phyloP scores from a whole-genome alignment of 2,888 invertebrate genomes.

The Pristionchus arcanus region DNA sequence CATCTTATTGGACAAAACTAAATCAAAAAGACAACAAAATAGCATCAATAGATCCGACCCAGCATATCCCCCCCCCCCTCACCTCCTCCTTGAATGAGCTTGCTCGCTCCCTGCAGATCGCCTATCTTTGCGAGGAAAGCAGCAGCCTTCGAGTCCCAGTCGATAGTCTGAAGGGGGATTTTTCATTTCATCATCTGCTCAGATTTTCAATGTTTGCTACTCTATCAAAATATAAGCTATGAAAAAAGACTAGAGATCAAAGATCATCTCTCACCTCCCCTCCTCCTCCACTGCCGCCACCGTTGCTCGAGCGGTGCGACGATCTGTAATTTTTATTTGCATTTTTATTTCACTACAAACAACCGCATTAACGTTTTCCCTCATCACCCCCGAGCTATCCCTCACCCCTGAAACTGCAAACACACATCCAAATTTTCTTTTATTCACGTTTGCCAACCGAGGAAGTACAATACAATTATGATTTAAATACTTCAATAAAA shows the following conservation, averaged over 20 bases:
- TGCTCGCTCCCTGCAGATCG: constrained; percentile 49
- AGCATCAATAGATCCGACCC: background rate
- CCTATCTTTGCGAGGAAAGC: constrained; percentile 56
- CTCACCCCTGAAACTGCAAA: background rate
- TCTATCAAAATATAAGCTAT: background rate
- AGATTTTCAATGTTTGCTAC: background rate
- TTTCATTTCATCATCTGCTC: no score
- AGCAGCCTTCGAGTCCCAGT: constrained; percentile 53
- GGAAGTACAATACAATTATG: background rate
- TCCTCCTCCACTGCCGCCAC: background rate
- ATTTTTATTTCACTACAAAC: background rate
- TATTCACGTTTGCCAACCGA: background rate
- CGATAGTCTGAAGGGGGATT: background rate
- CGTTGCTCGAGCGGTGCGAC: constrained; percentile 44
- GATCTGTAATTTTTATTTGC: background rate
- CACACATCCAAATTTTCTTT: background rate
- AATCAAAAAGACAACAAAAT: background rate
- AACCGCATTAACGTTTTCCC: background rate
- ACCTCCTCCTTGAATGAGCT: constrained; percentile 15
- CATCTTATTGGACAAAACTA: no score
- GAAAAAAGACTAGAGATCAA: background rate
- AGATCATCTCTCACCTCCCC: constrained; percentile 34
- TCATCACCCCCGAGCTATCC: background rate
- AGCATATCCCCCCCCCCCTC: background rate
- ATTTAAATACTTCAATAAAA: background rate